phyloP scores from a whole-genome alignment of 1,140 invertebrate species.

The Nymphalis io region DNA sequence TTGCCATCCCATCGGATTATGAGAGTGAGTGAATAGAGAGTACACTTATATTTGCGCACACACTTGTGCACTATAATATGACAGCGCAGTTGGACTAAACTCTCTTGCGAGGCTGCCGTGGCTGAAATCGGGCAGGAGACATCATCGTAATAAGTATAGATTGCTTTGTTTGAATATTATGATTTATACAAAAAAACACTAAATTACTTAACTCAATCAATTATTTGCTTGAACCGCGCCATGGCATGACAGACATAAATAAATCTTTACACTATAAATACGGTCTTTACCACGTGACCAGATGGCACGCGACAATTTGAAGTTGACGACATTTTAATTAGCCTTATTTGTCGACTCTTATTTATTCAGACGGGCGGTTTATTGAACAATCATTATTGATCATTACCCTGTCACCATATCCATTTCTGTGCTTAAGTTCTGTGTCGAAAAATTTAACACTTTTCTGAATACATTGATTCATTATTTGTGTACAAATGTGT shows the following conservation, averaged over 20 bases:
- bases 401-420: slow-evolving; percentile 22
- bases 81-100: too few relatives aligned
- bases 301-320: slow-evolving; percentile 24
- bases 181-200: not conserved
- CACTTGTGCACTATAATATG: too few relatives aligned
- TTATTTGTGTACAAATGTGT: not conserved
- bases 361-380: slow-evolving; percentile 45
- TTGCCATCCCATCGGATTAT: too few relatives aligned
- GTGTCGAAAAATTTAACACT: slow-evolving; percentile 39
- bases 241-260: too few relatives aligned
- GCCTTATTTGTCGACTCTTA: slow-evolving; percentile 36
- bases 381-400: slow-evolving; percentile 47
- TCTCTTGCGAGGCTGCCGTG: too few relatives aligned
- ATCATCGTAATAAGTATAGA: too few relatives aligned
- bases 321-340: slow-evolving; percentile 43
- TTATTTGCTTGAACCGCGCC: too few relatives aligned
- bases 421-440: slow-evolving; percentile 31
- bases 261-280: not conserved
- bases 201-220: not conserved
- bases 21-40: too few relatives aligned
- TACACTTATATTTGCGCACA: too few relatives aligned
- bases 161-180: too few relatives aligned
- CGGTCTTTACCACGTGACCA: not conserved
- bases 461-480: slow-evolving; percentile 7
- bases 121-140: too few relatives aligned